A percentile compares a stretch with the other conserved stretches of the same genome.
Evolutionary conservation across 1,140 invertebrate genomes (phyloP).

Genomic region (Heliconius hewitsoni): DNA sequence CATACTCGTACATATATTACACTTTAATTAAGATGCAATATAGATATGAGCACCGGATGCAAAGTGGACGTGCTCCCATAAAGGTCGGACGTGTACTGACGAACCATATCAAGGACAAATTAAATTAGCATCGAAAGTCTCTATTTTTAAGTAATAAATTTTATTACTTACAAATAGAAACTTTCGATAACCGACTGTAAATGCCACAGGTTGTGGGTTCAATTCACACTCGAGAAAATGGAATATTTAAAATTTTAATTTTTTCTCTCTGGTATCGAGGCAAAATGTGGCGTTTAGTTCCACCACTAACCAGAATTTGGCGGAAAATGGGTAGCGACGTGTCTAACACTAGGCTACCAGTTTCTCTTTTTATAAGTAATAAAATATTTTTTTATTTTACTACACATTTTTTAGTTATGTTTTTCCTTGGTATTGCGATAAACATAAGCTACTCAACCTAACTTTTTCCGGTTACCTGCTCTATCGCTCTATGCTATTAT

Average conservation of each 20-base stretch:
- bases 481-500: not conserved
- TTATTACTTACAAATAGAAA: not conserved
- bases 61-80: constrained; percentile 30
- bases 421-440: not conserved
- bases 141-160: not conserved
- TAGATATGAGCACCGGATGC: constrained; percentile 34
- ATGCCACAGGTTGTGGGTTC: too few relatives aligned
- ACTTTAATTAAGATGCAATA: constrained; percentile 37
- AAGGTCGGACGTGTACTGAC: constrained; percentile 35
- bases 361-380: not conserved
- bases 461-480: not conserved
- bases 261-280: too few relatives aligned
- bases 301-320: too few relatives aligned
- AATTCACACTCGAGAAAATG: too few relatives aligned
- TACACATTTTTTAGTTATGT: not conserved
- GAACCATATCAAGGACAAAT: constrained; percentile 22
- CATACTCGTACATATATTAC: not conserved
- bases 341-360: too few relatives aligned
- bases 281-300: too few relatives aligned
- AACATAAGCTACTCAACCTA: not conserved
- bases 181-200: too few relatives aligned
- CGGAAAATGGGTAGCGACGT: too few relatives aligned
- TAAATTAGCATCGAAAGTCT: constrained; percentile 8
- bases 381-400: not conserved
- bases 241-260: too few relatives aligned